A percentile compares a stretch with the other conserved stretches of the same genome.
These are phyloP conservation scores for Idaea biselata DNA, from an alignment of 2,888 invertebrate species.

Conservation along the genomic window DNA sequence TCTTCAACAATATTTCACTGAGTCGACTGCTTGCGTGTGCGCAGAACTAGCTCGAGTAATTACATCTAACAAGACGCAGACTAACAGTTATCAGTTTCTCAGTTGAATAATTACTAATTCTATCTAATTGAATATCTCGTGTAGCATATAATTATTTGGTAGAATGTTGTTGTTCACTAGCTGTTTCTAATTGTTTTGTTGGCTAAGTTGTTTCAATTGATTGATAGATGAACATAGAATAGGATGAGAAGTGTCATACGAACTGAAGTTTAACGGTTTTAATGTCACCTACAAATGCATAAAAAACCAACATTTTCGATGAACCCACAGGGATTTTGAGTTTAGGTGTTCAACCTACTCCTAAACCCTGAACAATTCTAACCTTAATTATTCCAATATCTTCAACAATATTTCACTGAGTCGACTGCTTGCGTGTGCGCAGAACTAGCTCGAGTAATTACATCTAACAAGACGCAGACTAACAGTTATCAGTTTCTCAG, in stretches of 20 bases:
- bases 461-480: neutral
- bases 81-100: neutral
- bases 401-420: neutral
- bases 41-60: neutral
- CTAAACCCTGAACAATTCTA: neutral
- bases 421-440: neutral
- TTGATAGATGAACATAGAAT: too few species aligned
- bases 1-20: neutral
- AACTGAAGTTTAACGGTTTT: too few species aligned
- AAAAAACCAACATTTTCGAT: too few species aligned
- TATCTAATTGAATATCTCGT: neutral
- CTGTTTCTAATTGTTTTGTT: neutral
- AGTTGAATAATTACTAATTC: neutral
- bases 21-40: neutral
- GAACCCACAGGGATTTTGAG: too few species aligned
- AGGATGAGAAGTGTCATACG: too few species aligned
- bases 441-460: neutral
- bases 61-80: neutral
- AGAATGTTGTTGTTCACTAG: neutral
- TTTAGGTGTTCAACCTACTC: too few species aligned
- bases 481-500: neutral
- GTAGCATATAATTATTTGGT: constrained; percentile 1
- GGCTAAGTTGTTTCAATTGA: neutral
- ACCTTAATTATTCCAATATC: neutral
- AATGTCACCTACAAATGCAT: too few species aligned